Evolutionary conservation across 2,113 vertebrate species (phyloP).

Genomic region (Pholis gunnellus): DNA sequence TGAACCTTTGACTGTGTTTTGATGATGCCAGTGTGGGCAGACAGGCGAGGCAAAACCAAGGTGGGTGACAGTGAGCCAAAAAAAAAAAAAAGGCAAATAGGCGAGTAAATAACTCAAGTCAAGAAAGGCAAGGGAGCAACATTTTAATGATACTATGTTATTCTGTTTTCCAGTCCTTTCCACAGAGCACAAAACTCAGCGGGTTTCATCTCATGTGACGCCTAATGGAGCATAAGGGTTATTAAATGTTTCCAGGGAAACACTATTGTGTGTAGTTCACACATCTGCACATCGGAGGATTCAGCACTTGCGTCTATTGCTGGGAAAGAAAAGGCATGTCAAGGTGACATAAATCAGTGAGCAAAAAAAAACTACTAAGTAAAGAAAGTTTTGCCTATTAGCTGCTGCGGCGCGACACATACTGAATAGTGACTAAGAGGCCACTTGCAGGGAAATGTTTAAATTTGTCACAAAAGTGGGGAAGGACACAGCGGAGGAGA

Average conservation of each 20-base stretch:
- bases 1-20: conserved; percentile 72
- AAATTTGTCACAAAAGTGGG: conserved; percentile 62
- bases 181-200: conserved; percentile 44
- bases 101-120: conserved; percentile 73
- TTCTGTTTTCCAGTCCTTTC: conserved; percentile 65
- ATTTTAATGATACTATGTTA: conserved; percentile 82
- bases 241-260: conserved; percentile 77
- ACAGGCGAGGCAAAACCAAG: conserved; percentile 52
- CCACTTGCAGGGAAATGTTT: conserved; percentile 66
- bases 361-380: conserved; percentile 22
- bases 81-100: conserved; percentile 56
- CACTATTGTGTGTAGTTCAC: conserved; percentile 62
- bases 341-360: conserved; percentile 72
- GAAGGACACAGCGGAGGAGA: conserved; percentile 64
- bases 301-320: conserved; percentile 63
- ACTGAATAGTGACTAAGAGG: conserved; percentile 77
- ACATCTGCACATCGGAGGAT: conserved; percentile 69
- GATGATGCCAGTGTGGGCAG: conserved; percentile 71
- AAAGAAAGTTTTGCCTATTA: conserved; percentile 70
- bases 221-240: conserved; percentile 81
- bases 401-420: conserved; percentile 57
- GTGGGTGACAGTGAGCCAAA: conserved; percentile 56
- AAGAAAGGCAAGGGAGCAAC: conserved; percentile 58
- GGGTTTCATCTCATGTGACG: conserved; percentile 80
- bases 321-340: conserved; percentile 66